Evolutionary conservation across 2,113 vertebrate species (phyloP), one percentile per base, ranked within the genome.

Genomic region (Alaudala cheleensis): DNA sequence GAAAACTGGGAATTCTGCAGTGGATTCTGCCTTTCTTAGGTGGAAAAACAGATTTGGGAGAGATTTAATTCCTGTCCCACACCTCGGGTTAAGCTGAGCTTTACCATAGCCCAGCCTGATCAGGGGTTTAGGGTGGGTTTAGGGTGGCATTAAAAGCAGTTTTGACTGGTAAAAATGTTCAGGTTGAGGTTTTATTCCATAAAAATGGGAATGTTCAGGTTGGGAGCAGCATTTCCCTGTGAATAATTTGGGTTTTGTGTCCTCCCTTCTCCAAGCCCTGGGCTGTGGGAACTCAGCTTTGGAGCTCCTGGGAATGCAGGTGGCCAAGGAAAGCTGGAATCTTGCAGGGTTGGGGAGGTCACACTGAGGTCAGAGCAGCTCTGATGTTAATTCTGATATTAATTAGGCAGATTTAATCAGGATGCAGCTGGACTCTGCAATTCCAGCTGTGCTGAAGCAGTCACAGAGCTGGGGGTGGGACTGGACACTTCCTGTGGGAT

Each of bases 231-330:
- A 5, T 3, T 67, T 28, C 13, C 14, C 10, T 29, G 11, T 5
- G 1, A 12, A 8, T 11, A 12, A 18, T 23, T 6, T 34, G 29
- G 26, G 2, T 14, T 49, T 13, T 67, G 33, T 11, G 3, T 23
- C 85, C 34, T 16, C 45, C 45, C 45, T 23, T 6, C 6, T 1
- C 21, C 37, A 2, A 54, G 24, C 45, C 2, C 5, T 3, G 2
- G 6, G 31, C 0, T 0, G 3, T 1, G 37, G 2, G 11, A 5
- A 6, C 8, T 6, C 1, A 2, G 51, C 4, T 26, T 4, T 1
- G 25, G 18, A 1, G 5, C 15, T 66, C 19, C 66, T 24, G 47
- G 53, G 28, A 33, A 12, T 3, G 1, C 1, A 6, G 39, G 4
- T 19, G 57, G 42, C 40, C n/a, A 2, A 1, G 28, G 6, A 5